A percentile compares a stretch with the other conserved stretches of the same genome.
Evolutionary conservation across 1,140 invertebrate species (phyloP).

Genomic region (Alviniconcha marisindica): DNA sequence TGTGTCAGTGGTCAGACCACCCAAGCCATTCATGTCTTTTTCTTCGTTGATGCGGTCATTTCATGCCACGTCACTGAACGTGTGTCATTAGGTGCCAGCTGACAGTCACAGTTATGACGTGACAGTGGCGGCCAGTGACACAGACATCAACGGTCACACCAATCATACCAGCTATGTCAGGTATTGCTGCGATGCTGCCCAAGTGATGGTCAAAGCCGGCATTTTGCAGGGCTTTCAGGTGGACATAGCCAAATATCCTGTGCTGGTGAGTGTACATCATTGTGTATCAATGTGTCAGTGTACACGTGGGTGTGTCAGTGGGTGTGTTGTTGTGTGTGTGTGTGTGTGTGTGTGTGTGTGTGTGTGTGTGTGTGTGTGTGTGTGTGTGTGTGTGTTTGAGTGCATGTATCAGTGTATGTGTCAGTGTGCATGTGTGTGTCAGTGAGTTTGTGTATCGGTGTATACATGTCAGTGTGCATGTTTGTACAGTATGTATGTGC

Average conservation of each 20-base stretch:
- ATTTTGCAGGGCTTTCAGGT: neutral
- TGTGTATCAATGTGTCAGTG: neutral
- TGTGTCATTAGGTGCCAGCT: conserved; percentile 14
- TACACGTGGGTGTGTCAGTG: neutral
- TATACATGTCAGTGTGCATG: too few relatives aligned
- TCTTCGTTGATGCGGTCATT: too few relatives aligned
- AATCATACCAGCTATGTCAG: conserved; percentile 41
- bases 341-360: conserved; percentile 2
- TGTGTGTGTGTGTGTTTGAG: neutral
- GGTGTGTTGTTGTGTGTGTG: neutral
- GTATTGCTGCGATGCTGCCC: conserved; percentile 44
- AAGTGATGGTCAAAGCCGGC: conserved; percentile 9
- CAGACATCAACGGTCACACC: conserved; percentile 43
- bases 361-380: neutral
- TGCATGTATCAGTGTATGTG: too few relatives aligned
- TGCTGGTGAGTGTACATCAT: neutral
- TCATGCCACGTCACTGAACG: too few relatives aligned
- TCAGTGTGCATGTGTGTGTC: too few relatives aligned
- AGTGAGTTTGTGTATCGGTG: too few relatives aligned
- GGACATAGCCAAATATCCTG: conserved; percentile 31
- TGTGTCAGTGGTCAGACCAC: too few relatives aligned
- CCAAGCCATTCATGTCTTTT: too few relatives aligned
- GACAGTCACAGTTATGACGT: conserved; percentile 4
- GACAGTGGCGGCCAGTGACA: conserved; percentile 39
- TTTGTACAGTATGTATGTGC: neutral